Evolutionary conservation across 2,797 vertebrate species (phyloP).

Genomic region (Buceros bicornis): DNA sequence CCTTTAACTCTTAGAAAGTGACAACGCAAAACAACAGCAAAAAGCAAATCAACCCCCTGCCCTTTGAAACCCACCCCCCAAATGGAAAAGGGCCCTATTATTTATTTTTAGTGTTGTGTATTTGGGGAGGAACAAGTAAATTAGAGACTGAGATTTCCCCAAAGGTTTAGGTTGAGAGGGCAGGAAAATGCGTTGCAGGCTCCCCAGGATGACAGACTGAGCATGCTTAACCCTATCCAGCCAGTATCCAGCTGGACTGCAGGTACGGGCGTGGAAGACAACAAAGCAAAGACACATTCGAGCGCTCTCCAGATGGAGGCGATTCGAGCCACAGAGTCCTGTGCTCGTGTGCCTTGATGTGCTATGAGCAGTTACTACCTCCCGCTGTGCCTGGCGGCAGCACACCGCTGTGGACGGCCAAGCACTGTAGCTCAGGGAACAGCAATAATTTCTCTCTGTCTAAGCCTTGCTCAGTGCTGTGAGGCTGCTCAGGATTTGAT

Average conservation of each 20-base stretch:
- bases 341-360: background rate
- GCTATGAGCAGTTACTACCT: background rate
- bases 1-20: background rate
- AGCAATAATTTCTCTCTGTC: background rate
- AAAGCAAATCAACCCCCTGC: background rate
- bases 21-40: background rate
- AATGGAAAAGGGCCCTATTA: background rate
- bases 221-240: background rate
- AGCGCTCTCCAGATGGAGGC: background rate
- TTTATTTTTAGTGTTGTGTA: constrained; percentile 61
- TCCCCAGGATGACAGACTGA: background rate
- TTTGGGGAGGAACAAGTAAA: background rate
- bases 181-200: background rate
- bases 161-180: background rate
- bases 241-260: constrained; percentile 15
- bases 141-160: background rate
- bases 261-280: background rate
- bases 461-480: background rate
- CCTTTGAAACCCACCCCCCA: background rate
- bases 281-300: background rate
- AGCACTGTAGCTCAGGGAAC: background rate
- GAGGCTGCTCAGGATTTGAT: background rate
- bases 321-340: background rate
- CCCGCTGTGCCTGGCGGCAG: background rate
- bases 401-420: background rate